A percentile compares a stretch with the other conserved stretches of the same genome.
Conservation (phyloP, 30 jellyfish, hydroid and myxozoan genomes). For the Hydra vulgaris region DNA sequence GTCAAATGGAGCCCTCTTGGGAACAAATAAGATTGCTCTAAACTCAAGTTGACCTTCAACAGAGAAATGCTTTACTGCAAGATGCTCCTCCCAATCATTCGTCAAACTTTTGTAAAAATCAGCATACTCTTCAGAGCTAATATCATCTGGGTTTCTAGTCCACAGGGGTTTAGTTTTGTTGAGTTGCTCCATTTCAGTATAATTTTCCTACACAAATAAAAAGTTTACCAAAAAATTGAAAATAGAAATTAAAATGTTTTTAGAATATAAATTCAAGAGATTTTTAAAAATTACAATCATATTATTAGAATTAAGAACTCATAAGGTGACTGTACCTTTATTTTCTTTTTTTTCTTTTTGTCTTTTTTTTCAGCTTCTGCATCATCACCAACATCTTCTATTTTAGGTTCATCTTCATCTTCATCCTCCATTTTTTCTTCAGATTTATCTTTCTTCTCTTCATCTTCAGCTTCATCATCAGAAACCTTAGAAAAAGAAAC, state of each 20-base stretch:
- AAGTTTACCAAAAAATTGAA: no score
- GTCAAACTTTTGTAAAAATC: constrained; percentile 93
- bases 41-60: constrained; percentile 97
- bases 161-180: constrained; percentile 89
- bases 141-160: constrained; percentile 95
- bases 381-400: constrained; percentile 72
- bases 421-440: constrained; percentile 45
- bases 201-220: constrained; percentile 38
- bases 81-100: constrained; percentile 92
- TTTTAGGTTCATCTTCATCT: constrained; percentile 61
- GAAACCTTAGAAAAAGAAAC: no score
- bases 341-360: constrained; percentile 68
- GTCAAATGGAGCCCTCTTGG: constrained; percentile 96
- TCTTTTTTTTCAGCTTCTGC: constrained; percentile 50
- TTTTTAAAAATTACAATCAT: no score
- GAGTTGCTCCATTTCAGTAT: constrained; percentile 83
- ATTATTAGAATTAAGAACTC: no score
- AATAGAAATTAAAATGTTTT: no score
- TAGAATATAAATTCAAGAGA: background rate
- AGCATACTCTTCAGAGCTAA: constrained; percentile 91
- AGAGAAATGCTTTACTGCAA: constrained; percentile 87
- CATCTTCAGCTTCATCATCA: constrained; percentile 91
- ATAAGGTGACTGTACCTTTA: background rate
- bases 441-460: constrained; percentile 50
- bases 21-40: constrained; percentile 83